A percentile compares a stretch with the other conserved stretches of the same genome.
Evolutionary conservation across 2,888 invertebrate genomes (phyloP).

Genomic region (Apamea anceps): DNA sequence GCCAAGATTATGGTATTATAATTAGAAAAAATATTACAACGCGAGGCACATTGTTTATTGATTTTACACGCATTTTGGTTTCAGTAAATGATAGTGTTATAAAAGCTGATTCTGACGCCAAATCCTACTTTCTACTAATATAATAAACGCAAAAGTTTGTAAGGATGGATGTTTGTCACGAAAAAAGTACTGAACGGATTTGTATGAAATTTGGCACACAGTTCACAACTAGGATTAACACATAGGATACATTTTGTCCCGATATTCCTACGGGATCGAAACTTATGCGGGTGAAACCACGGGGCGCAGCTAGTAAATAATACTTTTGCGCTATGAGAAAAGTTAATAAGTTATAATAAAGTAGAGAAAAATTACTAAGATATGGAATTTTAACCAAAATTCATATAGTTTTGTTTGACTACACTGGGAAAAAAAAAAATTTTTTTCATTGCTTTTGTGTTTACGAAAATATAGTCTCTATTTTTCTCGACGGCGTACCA

Average conservation of each 20-base stretch:
- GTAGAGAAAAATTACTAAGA: background rate
- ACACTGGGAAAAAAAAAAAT: background rate
- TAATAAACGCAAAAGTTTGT: too few species aligned
- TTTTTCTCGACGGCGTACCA: background rate
- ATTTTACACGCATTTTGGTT: background rate
- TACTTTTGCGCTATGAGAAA: background rate
- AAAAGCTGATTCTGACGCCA: background rate
- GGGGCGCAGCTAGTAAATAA: background rate
- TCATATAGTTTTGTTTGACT: background rate
- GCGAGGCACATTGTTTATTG: background rate
- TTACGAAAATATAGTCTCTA: too few species aligned
- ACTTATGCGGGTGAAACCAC: too few species aligned
- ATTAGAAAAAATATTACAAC: background rate
- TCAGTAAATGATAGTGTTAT: too few species aligned
- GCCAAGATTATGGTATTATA: conserved; percentile 32
- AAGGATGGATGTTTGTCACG: too few species aligned
- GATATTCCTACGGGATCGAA: too few species aligned
- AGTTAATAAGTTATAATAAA: background rate
- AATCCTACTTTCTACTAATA: background rate
- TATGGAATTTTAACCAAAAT: background rate
- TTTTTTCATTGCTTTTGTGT: too few species aligned
- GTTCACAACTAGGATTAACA: too few species aligned
- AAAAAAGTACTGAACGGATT: too few species aligned
- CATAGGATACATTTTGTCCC: too few species aligned
- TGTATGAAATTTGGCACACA: too few species aligned